Evolutionary conservation across 2,888 invertebrate genomes (phyloP).

Genomic region (Silvanus unidentatus): DNA sequence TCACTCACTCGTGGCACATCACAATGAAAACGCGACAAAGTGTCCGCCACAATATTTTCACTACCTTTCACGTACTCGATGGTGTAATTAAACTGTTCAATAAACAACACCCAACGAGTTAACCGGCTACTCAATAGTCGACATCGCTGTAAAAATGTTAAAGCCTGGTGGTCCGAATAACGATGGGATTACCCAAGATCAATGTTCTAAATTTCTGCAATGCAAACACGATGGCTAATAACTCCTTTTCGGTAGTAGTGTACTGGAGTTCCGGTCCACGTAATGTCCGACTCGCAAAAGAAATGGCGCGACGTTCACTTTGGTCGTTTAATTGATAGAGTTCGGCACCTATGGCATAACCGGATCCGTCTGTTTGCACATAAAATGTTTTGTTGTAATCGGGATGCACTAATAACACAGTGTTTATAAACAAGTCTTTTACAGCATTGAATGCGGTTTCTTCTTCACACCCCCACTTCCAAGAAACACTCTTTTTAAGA

Average conservation of each 20-base stretch:
- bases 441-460: too few species aligned
- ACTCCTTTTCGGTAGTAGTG: constrained; percentile 18
- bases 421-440: constrained; percentile 2
- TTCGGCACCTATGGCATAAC: constrained; percentile 7
- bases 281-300: constrained; percentile 13
- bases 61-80: too few species aligned
- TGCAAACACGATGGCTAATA: constrained; percentile 12
- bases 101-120: too few species aligned
- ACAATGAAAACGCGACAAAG: too few species aligned
- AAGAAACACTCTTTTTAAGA: too few species aligned
- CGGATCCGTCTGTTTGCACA: constrained; percentile 10
- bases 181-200: constrained; percentile 9
- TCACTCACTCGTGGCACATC: constrained; percentile 15
- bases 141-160: too few species aligned
- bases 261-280: constrained; percentile 14
- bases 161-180: too few species aligned
- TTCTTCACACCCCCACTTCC: too few species aligned
- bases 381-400: constrained; percentile 5
- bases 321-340: constrained; percentile 9
- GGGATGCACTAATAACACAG: constrained; percentile 10
- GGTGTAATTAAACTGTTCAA: too few species aligned
- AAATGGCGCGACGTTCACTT: constrained; percentile 11
- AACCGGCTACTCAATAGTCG: too few species aligned
- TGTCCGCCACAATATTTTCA: too few species aligned
- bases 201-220: constrained; percentile 11